Evolutionary conservation across 2,888 invertebrate genomes (phyloP), one percentile per base, ranked within the genome.

Genomic region (Synanthedon vespiformis): DNA sequence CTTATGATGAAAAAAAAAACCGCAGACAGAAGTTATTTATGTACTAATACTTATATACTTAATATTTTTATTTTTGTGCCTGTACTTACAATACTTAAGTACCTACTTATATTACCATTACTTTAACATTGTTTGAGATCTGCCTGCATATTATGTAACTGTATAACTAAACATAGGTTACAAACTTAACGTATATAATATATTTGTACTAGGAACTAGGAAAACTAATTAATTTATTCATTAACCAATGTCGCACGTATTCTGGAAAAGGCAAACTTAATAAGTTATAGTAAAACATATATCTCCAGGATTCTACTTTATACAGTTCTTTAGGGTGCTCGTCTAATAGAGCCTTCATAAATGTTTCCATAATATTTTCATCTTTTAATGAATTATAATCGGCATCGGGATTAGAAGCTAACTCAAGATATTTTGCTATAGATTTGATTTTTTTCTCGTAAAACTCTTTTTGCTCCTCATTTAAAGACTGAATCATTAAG

Each of bases 301-400:
- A 94, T 68, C 92, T 85, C 85, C 89, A 90, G 0, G 92, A 89
- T 64, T 94, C 93, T 58, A 90, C 90, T 79, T 91, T 91, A 65
- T 95, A 95, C 6, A 90, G 57, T 3, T 88, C 62, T 52, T 84
- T 80, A 0, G 95, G 94, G 40, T 88, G 70, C 34, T 80, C 74
- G 56, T 90, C 89, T 16, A 89, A 81, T 40, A 95, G 68, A 4
- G 93, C 90, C 60, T 88, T 83, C 61, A 91, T 88, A 62, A 93
- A 93, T 40, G 88, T 88, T 52, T 87, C 70, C 58, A 92, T 89
- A 55, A 94, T 77, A 16, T 65, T 66, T 64, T 88, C 77, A 47
- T 94, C 80, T 61, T 78, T 86, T 60, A 88, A 68, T 0, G 91
- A 88, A 44, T 85, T 74, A 58, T 81, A 89, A 49, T 72, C 71